A percentile compares a stretch with the other conserved stretches of the same genome.
Conservation (phyloP, 2,113 vertebrate species). For the Pelusios castaneus region DNA sequence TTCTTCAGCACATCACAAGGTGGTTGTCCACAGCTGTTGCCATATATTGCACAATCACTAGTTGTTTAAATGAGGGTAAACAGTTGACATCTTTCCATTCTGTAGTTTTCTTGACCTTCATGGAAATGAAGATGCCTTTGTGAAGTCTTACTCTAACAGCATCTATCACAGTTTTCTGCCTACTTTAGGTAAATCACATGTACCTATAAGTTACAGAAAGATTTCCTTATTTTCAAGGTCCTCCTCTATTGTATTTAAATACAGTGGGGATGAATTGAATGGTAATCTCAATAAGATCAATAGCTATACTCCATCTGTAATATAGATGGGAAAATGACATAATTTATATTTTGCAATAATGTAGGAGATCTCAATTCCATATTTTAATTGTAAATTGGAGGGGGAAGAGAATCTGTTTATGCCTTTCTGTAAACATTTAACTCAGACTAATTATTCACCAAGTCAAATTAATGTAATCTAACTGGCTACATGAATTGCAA, state of each 20-base stretch:
- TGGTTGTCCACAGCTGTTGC: not conserved
- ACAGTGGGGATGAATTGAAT: not conserved
- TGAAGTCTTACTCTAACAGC: not conserved
- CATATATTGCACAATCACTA: not conserved
- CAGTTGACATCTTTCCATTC: not conserved
- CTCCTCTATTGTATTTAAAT: not conserved
- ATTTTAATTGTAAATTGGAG: not conserved
- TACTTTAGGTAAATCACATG: not conserved
- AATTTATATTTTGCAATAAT: not conserved
- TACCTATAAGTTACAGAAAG: not conserved
- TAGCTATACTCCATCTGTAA: not conserved
- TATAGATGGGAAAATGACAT: not conserved
- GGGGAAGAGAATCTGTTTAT: not conserved
- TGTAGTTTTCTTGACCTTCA: not conserved
- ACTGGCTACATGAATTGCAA: not conserved
- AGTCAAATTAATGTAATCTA: not conserved
- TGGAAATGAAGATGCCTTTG: not conserved
- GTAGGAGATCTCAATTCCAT: not conserved
- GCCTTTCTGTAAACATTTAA: not conserved
- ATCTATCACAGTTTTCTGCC: not conserved
- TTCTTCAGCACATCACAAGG: not conserved
- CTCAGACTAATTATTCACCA: not conserved
- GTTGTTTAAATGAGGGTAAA: not conserved
- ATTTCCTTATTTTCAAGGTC: not conserved
- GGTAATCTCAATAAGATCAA: not conserved